Evolutionary conservation across 1,140 invertebrate genomes (phyloP), one percentile per base, ranked within the genome.

Genomic region (Pseudomyrmex sp.): DNA sequence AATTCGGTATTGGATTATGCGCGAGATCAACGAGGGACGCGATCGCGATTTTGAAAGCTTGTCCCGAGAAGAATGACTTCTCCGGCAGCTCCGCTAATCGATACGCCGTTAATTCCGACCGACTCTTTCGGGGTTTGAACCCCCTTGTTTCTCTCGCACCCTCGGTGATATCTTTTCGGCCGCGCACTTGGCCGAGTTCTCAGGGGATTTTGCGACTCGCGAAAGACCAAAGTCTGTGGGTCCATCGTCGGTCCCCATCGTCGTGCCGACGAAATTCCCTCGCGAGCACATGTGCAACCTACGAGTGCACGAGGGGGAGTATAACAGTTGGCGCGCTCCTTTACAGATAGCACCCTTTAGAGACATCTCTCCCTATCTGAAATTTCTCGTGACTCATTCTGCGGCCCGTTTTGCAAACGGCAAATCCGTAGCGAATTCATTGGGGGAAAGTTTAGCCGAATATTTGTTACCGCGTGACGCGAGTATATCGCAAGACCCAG

Each of bases 201-300:
- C 92, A 92, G 77, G 90, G 90, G 92, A 90, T 86, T 83, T 84
- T 66, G 61, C 18, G 61, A 70, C 15, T 75, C 46, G 75, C 58
- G 59, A 83, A 73, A 73, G 70, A 72, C 73, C 52, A 56, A 35
- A 35, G 83, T 75, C 86, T 52, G 15, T 85, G 59, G 80, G 83
- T 73, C 75, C 86, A 69, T 83, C 70, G 74, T 46, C 23, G 70
- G 48, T 35, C 48, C 84, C 83, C 72, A 62, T 84, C 50, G 66
- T 80, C 83, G 62, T 23, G 58, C 70, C 65, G 70, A 65, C 84
- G 86, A 91, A 92, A 92, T 93, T 93, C 93, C 93, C 92, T 91
- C 88, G 93, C 91, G 93, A 91, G 89, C 91, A 94, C 93, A 93
- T 93, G 90, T 93, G 91, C 73, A 70, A 73, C 50, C 87, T 35